Evolutionary conservation across 2,113 vertebrate species (phyloP), one percentile per base, ranked within the genome.

Genomic region (Mormyrus lacerda): DNA sequence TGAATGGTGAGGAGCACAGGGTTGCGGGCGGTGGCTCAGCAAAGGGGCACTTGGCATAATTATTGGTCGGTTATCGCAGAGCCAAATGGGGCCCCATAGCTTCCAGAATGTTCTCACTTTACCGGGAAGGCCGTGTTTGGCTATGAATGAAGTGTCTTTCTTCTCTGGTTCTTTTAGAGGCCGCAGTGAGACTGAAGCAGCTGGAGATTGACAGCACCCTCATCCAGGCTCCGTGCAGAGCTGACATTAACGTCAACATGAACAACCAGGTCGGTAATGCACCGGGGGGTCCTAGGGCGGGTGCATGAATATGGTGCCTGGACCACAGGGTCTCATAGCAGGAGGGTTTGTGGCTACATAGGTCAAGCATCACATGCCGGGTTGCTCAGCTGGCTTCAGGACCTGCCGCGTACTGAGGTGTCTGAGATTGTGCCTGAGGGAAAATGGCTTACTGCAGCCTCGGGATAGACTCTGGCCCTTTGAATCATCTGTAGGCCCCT

Each of bases 121-220:
- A 86, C 21, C 4, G 2, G 47, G 0, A 86, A 86, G 47, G n/a
- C 48, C 1, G 24, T 47, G 42, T 84, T n/a, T 86, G 27, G 9
- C 24, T 8, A 27, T 86, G 47, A 45, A 27, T 50, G 58, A 61
- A 45, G 3, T 11, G 19, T 6, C 44, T 47, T 10, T 39, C 91
- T 82, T 91, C 17, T 89, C n/a, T 87, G 95, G 92, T 90, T 10
- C 92, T 92, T 48, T 8, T 47, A 95, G 97, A 97, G 19, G 91
- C 95, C 0, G 94, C 97, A n/a, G 94, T 97, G 87, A 97, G 96
- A 65, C 94, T 98, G 91, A 99, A 97, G 48, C 96, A 97, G 90
- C 92, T 98, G 92, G 97, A 97, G 90, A 87, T 95, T 50, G 97
- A 97, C 88, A 9, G 7, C 87, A 94, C 89, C 82, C 91, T 95